Evolutionary conservation across 2,888 invertebrate species (phyloP), one percentile per base, ranked within the genome.

Genomic region (Scaptomyza parva): DNA sequence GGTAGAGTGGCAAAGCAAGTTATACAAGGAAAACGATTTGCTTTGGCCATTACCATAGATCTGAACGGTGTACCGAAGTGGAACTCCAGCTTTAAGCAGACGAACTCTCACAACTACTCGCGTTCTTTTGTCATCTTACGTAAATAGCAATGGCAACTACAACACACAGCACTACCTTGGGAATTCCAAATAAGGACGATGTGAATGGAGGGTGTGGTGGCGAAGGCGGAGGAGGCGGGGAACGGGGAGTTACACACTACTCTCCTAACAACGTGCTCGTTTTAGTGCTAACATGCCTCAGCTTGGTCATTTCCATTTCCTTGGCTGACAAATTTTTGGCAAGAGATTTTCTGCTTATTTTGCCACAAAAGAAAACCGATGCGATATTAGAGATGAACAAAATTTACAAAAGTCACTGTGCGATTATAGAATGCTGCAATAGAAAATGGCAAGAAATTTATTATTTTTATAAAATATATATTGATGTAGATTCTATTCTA

Each of bases 291-390:
- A 73, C 68, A 64, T 76, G 76, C 44, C 66, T 54, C 35, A 18
- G 76, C 65, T 70, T 72, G 85, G 78, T 77, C 78, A 78, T 81
- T 86, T 86, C 69, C 83, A 88, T 88, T 83, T 86, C 78, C 78
- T 62, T 68, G 74, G 61, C 74, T 89, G 82, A 75, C 80, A 82
- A 84, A 89, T 88, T 90, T 84, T 89, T 89, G 89, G 89, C 89
- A 90, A 86, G 72, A 76, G 75, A 88, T 89, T 88, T 89, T 89
- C 88, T 89, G 88, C 88, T 89, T 89, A 88, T 84, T 83, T 88
- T 88, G 82, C 79, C 74, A 58, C 78, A 82, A 84, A 89, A 71
- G 62, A 62, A 77, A 65, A 61, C 70, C 70, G 63, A 74, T 22
- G 53, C 51, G 45, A 22, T 33, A 18, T 41, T 39, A 69, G 59